Base-by-base conservation (phyloP, 2,797 vertebrate genomes). In the Myripristis jacobus region DNA sequence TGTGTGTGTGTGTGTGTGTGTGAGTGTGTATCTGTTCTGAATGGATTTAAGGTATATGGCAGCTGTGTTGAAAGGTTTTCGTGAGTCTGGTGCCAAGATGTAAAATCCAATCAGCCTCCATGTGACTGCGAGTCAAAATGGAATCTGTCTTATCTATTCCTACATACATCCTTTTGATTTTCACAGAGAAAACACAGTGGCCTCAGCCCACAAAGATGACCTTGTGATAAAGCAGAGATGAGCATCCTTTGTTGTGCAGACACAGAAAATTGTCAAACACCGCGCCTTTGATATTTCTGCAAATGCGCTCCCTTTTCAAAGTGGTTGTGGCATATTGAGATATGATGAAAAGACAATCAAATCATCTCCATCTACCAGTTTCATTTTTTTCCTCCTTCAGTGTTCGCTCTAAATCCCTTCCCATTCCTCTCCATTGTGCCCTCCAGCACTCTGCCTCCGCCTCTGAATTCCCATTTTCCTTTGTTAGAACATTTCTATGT, bases 141-240 rank as follows among this genome's bases (percentile, higher is more conserved):
- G 48, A 79, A 75, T 53, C 55, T n/a, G 56, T 73, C 76, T 83
- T 58, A 83, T 88, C 82, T 84, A 27, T 56, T 75, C 62, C 70
- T 36, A 27, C 18, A 52, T 41, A 68, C 65, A 48, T 60, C 29
- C 25, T 70, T 87, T 84, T 85, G 75, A 79, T 89, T 82, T 44
- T 57, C 67, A 63, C 70, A 77, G 61, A 75, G 56, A 22, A 73
- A 79, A 58, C 70, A 61, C 63, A n/a, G 75, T 4, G 0, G 21
- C 73, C 25, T 50, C 64, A 41, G 66, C 58, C 63, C 67, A 73
- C 65, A 27, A 21, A 58, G 78, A 88, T 79, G 81, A 87, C 88
- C 86, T 87, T 80, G 80, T 71, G 88, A 88, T 86, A 75, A 80
- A 51, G 61, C 65, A 3, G 5, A 12, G n/a, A 70, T 21, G 52